Evolutionary conservation across 2,797 vertebrate genomes (phyloP), one percentile per base, ranked within the genome.

Genomic region (Falco rusticolus): DNA sequence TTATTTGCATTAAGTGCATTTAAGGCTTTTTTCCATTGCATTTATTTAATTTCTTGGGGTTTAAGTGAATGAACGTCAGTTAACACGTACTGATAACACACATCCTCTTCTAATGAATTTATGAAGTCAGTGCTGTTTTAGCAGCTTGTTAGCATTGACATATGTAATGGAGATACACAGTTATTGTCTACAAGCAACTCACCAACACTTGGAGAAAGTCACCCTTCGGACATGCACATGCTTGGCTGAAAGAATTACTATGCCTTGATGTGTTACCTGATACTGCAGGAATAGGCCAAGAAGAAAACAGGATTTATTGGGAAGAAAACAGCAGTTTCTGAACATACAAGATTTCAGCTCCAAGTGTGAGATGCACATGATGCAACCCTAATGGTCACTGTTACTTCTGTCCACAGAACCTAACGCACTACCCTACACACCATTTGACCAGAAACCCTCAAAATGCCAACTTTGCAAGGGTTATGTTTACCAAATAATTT

Each of bases 301-400:
- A 75, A 68, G 26, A 53, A 72, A 82, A 19, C 0, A 39, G 8
- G 22, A 59, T 61, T 43, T 76, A 16, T 29, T 25, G 25, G 47
- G 37, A 78, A 69, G 21, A 63, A 80, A 77, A 63, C 29, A 51
- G 3, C 5, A 6, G 15, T 4, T 89, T 83, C 51, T 66, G 26
- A 60, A 63, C 17, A 64, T 0, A 0, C 0, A 66, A 45, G 37
- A 34, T 37, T 76, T 72, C 28, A 77, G 5, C 31, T 20, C 13
- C 39, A 75, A 54, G n/a, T 16, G n/a, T 21, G 7, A 14, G 16
- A 53, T 26, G 21, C 14, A 34, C 0, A 0, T 18, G 22, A 54
- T 24, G 26, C 16, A 88, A 39, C 5, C 6, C 3, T 31, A 56
- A 47, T 12, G 14, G 28, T 37, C 59, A 57, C 7, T 11, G 20